phyloP scores from a whole-genome alignment of 2,888 invertebrate species.

The Lacanobia oleracea region DNA sequence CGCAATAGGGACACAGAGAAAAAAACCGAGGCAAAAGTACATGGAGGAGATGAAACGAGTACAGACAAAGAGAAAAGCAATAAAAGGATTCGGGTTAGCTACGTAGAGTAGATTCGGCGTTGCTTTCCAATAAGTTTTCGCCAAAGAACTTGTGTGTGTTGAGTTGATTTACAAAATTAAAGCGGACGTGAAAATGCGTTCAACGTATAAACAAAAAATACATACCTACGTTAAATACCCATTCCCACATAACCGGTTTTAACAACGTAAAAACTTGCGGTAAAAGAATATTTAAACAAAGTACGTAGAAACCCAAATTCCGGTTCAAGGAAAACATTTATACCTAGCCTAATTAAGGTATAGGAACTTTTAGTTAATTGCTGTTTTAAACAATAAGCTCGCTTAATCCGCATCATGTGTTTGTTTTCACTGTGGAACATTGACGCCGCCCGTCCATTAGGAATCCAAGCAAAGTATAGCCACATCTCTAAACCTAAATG shows the following conservation, averaged over 20 bases:
- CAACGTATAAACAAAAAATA: background rate
- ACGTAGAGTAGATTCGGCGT: too few species aligned
- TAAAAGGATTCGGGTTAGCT: too few species aligned
- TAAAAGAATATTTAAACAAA: conserved; percentile 28
- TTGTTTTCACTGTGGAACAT: conserved; percentile 4
- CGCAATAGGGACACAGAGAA: too few species aligned
- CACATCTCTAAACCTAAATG: background rate
- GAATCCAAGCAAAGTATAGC: conserved; percentile 2
- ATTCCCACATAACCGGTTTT: background rate
- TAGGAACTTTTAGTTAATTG: background rate
- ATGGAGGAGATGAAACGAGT: background rate
- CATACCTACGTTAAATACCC: background rate
- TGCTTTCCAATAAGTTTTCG: background rate
- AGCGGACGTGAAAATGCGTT: background rate
- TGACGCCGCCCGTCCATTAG: background rate
- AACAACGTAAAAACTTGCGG: background rate
- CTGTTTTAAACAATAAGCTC: background rate
- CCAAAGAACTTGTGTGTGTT: too few species aligned
- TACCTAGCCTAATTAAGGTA: background rate
- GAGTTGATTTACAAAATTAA: background rate
- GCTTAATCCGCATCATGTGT: background rate
- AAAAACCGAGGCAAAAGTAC: background rate
- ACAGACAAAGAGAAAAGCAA: background rate
- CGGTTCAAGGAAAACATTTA: background rate
- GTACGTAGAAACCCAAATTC: conserved; percentile 6